phyloP scores from a whole-genome alignment of 92 coral and sea anemone genomes.

The Phenganax stokvisi region DNA sequence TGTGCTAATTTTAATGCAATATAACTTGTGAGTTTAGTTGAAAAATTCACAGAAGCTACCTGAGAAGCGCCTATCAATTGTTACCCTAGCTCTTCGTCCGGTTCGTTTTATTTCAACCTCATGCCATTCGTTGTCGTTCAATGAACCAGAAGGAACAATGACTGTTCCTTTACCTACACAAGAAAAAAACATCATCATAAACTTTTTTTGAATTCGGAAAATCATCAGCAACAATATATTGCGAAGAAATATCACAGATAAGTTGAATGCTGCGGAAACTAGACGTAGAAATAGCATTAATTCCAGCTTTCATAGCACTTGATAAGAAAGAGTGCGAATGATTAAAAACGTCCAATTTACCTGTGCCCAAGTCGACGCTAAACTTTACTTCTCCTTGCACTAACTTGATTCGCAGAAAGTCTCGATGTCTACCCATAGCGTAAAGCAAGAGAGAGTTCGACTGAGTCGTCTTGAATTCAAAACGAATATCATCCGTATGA shows the following conservation, averaged over 20 bases:
- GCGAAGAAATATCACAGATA: no score
- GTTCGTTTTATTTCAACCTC: slow-evolving; percentile 14
- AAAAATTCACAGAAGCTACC: neutral
- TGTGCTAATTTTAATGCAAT: neutral
- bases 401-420: slow-evolving; percentile 23
- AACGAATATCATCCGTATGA: slow-evolving; percentile 34
- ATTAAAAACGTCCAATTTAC: neutral
- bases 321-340: no score
- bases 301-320: no score
- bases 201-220: neutral
- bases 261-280: neutral
- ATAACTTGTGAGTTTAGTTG: neutral
- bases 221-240: neutral
- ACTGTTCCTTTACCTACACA: slow-evolving; percentile 24
- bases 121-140: slow-evolving; percentile 30
- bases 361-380: slow-evolving; percentile 37
- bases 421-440: slow-evolving; percentile 41
- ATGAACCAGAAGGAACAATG: slow-evolving; percentile 17
- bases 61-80: slow-evolving; percentile 12
- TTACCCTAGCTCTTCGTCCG: slow-evolving; percentile 15
- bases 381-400: slow-evolving; percentile 25
- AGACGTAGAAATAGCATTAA: neutral
- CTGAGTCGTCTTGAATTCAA: slow-evolving; percentile 28
- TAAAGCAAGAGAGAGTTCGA: slow-evolving; percentile 14
- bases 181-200: neutral